Conservation (phyloP, 1,140 invertebrate species). For the Lucilia cuprina region DNA sequence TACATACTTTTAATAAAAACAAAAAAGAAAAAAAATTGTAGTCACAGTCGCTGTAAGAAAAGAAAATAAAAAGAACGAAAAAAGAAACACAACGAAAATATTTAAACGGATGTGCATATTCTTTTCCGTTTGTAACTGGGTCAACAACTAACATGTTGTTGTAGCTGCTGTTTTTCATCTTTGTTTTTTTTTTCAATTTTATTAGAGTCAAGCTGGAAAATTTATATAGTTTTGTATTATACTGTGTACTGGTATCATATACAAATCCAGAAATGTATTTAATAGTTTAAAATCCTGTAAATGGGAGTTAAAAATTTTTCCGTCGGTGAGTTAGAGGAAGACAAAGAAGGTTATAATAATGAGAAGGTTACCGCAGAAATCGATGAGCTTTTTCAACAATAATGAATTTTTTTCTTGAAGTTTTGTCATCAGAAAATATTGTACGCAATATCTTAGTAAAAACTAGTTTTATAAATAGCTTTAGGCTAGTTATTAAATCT, state of each 20-base stretch:
- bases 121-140: background rate
- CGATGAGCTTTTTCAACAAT: too few species aligned
- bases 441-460: too few species aligned
- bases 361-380: too few species aligned
- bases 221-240: background rate
- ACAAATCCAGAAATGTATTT: background rate
- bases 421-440: too few species aligned
- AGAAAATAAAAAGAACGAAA: background rate
- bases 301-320: background rate
- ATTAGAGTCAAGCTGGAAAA: background rate
- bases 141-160: background rate
- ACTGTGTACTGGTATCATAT: background rate
- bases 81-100: background rate
- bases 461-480: too few species aligned
- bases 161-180: background rate
- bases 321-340: too few species aligned
- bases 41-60: background rate
- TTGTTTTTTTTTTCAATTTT: background rate
- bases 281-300: background rate
- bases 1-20: background rate
- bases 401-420: too few species aligned
- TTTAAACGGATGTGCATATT: background rate
- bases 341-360: too few species aligned
- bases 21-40: background rate
- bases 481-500: too few species aligned